Evolutionary conservation across 2,797 vertebrate species (phyloP).

Genomic region (Propithecus perrieri): DNA sequence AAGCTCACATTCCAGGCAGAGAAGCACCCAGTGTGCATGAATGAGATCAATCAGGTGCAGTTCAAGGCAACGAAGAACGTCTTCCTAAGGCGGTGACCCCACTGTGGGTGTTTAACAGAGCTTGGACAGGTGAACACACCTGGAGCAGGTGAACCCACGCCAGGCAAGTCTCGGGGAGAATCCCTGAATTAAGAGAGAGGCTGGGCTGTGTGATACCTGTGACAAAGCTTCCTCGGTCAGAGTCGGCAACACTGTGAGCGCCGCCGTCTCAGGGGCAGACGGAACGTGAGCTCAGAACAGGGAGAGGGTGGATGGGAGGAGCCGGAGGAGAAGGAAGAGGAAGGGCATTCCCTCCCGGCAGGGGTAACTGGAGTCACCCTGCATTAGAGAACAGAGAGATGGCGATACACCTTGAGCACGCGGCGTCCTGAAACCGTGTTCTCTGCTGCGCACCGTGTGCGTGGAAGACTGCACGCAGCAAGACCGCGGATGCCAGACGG

Average conservation of each 20-base stretch:
- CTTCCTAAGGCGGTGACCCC: neutral
- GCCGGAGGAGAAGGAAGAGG: no score
- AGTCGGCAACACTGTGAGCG: accelerated
- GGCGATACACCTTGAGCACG: accelerated
- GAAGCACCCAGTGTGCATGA: neutral
- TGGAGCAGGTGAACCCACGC: accelerated
- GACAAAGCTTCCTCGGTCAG: neutral
- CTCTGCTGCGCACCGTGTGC: accelerated
- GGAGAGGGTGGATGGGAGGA: accelerated
- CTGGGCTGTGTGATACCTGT: accelerated
- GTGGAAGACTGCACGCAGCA: neutral
- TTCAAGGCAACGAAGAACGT: accelerated
- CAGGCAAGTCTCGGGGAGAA: neutral
- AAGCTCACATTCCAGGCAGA: neutral
- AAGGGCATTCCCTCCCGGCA: accelerated
- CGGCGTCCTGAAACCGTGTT: accelerated
- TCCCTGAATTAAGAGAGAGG: accelerated
- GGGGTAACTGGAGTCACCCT: neutral
- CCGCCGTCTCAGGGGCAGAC: neutral
- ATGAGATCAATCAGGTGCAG: accelerated
- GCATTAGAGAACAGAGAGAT: no score
- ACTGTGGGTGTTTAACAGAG: neutral
- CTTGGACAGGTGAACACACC: accelerated
- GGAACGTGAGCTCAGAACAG: neutral
- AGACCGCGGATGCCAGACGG: no score